phyloP scores from a whole-genome alignment of 2,797 vertebrate genomes.

The Mionectes olivaceus region DNA sequence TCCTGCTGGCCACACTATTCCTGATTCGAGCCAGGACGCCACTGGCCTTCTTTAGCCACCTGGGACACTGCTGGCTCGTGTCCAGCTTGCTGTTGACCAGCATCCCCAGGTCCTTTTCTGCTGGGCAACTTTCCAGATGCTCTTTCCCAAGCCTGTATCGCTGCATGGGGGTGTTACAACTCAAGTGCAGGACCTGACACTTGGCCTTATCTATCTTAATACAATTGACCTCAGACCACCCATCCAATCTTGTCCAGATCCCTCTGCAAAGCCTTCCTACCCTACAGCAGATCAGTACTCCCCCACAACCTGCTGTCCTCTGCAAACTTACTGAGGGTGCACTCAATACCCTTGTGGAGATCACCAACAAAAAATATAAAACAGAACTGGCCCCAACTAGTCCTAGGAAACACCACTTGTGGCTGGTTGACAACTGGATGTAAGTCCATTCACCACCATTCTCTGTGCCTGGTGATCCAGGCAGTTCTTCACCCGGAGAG shows the following conservation, averaged over 20 bases:
- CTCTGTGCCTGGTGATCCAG: not conserved
- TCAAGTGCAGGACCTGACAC: not conserved
- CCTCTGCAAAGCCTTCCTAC: not conserved
- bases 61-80: not conserved
- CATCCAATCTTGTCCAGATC: not conserved
- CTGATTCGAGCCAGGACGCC: not conserved
- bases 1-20: not conserved
- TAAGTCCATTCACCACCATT: not conserved
- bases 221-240: no score
- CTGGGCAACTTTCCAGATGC: not conserved
- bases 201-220: not conserved
- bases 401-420: rapidly evolving
- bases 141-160: not conserved
- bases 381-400: not conserved
- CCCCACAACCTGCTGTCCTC: not conserved
- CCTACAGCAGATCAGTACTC: not conserved
- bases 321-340: not conserved
- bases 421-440: not conserved
- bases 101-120: not conserved
- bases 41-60: not conserved
- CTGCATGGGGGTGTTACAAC: not conserved
- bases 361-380: rapidly evolving
- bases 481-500: not conserved
- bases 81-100: not conserved
- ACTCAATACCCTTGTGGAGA: not conserved